A percentile compares a stretch with the other conserved stretches of the same genome.
Evolutionary conservation across 1,140 invertebrate genomes (phyloP).

Genomic region (Leptopilina clavipes): DNA sequence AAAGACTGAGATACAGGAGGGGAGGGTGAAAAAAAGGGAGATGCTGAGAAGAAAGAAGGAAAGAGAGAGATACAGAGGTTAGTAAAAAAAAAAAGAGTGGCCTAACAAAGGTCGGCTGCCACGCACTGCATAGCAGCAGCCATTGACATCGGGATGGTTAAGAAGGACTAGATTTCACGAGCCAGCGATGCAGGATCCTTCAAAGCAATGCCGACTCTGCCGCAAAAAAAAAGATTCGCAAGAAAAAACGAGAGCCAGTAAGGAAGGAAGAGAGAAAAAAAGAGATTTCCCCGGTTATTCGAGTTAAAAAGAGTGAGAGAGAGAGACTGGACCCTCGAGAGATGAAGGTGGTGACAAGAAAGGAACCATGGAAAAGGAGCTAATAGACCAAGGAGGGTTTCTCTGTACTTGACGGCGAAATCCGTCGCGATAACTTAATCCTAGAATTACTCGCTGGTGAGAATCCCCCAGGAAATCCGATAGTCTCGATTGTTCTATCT

Average conservation of each 20-base stretch:
- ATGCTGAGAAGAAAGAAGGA: conserved; percentile 37
- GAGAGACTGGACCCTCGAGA: conserved; percentile 23
- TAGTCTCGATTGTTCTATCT: conserved; percentile 56
- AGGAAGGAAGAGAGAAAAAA: conserved; percentile 44
- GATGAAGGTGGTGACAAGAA: conserved; percentile 44
- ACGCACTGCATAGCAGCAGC: conserved; percentile 60
- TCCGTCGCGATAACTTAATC: conserved; percentile 71
- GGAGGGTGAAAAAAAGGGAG: conserved; percentile 41
- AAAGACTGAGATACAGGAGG: conserved; percentile 37
- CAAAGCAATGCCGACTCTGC: conserved; percentile 70
- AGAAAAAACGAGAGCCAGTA: conserved; percentile 51
- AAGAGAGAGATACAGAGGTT: conserved; percentile 39
- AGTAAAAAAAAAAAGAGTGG: conserved; percentile 65
- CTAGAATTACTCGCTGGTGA: conserved; percentile 61
- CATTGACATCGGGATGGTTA: conserved; percentile 71
- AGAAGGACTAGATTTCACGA: conserved; percentile 75
- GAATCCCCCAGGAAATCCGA: conserved; percentile 61
- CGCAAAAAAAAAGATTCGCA: conserved; percentile 74
- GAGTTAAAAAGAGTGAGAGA: conserved; percentile 37
- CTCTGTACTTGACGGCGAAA: conserved; percentile 68
- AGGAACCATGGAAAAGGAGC: conserved; percentile 41
- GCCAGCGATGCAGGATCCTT: conserved; percentile 71
- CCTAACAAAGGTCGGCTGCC: conserved; percentile 70
- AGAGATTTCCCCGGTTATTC: conserved; percentile 55
- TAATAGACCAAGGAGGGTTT: conserved; percentile 59